Evolutionary conservation across 2,113 vertebrate species (phyloP), one percentile per base, ranked within the genome.

Genomic region (Dipodomys merriami): DNA sequence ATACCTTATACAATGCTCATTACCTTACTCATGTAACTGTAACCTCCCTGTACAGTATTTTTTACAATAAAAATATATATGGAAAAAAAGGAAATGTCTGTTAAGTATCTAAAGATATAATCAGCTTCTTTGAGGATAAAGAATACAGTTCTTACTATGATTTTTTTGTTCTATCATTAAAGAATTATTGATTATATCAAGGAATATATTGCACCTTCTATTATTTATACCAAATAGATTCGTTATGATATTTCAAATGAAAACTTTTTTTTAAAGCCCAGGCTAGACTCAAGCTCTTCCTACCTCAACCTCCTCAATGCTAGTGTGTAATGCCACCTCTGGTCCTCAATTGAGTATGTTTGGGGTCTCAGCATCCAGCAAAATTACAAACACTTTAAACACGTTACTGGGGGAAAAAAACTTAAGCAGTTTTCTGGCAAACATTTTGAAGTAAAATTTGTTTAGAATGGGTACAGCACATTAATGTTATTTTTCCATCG

Each of bases 211-310:
- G 25, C 6, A 73, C 7, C 53, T 73, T 68, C 73, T 83, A 62
- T 74, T 9, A 73, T 68, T 96, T 46, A 83, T 10, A 81, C 9
- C n/a, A 91, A 72, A 60, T 86, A 78, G 13, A 86, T 72, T 23
- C 92, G 13, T 60, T 84, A 81, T 46, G 83, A 78, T 69, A 91
- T 65, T 80, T 74, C 19, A 78, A 90, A 85, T 83, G 62, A 85
- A 83, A 74, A 86, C 39, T 46, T 27, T 65, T 23, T 76, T 23
- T 74, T 19, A 19, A 25, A 60, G 72, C 35, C 19, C 44, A 44
- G 35, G 22, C 25, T 77, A 44, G 25, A 44, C 44, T 29, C 44
- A 39, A 77, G 60, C n/a, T 11, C 30, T 11, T 2, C 22, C 60
- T 65, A 39, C 44, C 60, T 33, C 30, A n/a, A 39, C 72, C 19